A percentile compares a stretch with the other conserved stretches of the same genome.
These are phyloP conservation scores for Leucophenga maculata DNA, from an alignment of 2,888 invertebrate species.

Conservation along the genomic window DNA sequence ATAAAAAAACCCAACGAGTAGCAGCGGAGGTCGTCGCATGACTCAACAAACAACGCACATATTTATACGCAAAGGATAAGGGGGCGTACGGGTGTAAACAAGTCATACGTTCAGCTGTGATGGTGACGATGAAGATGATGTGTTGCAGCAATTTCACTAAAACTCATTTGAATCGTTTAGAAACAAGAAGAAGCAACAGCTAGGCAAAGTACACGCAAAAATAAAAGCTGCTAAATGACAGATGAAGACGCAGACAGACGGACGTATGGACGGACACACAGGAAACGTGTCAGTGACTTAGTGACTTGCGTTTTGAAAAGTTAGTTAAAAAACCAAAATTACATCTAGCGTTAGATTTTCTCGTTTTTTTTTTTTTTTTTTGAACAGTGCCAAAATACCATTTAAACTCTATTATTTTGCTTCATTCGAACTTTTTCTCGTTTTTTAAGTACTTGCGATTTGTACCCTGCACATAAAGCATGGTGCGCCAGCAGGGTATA, in stretches of 20 bases:
- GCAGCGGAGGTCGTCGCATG: constrained; percentile 16
- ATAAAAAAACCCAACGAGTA: constrained; percentile 32
- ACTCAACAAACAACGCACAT: constrained; percentile 19
- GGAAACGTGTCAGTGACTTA: constrained; percentile 55
- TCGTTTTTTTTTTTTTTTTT: background rate
- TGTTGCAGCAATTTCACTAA: constrained; percentile 11
- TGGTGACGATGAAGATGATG: too few relatives aligned
- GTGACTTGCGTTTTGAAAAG: constrained; percentile 55
- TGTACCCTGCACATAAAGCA: too few relatives aligned
- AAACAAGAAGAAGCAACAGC: constrained; percentile 28
- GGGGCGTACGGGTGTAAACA: background rate
- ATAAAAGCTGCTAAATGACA: constrained; percentile 19
- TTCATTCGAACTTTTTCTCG: background rate
- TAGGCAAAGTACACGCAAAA: background rate
- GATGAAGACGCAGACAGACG: constrained; percentile 36
- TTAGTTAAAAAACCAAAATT: constrained; percentile 14
- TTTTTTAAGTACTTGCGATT: background rate
- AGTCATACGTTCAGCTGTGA: background rate
- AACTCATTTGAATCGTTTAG: constrained; percentile 23
- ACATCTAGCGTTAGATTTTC: constrained; percentile 8
- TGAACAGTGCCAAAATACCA: background rate
- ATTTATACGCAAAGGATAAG: background rate
- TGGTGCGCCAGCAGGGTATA: too few relatives aligned
- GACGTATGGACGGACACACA: too few relatives aligned
- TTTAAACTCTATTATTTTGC: background rate